Evolutionary conservation across 2,888 invertebrate genomes (phyloP).

Genomic region (Agrypnus murinus): DNA sequence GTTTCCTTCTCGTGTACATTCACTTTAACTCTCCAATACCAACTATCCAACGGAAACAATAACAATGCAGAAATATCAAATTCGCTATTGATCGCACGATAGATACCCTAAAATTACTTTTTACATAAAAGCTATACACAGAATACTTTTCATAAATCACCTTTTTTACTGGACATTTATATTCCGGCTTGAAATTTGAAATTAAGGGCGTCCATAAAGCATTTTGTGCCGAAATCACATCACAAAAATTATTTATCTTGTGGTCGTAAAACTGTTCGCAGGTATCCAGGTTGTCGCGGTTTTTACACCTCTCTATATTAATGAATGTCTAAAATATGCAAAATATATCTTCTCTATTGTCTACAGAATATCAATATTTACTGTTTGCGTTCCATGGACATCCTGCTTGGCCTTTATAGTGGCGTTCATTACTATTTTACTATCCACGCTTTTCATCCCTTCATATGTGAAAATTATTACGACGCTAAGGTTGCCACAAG

Average conservation of each 20-base stretch:
- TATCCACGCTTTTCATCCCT: background rate
- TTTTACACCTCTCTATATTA: conserved; percentile 6
- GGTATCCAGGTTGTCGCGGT: conserved; percentile 11
- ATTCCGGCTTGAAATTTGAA: background rate
- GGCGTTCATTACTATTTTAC: background rate
- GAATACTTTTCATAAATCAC: background rate
- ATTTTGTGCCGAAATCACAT: background rate
- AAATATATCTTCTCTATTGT: too few species aligned
- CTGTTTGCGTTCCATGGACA: background rate
- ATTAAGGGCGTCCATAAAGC: conserved; percentile 6
- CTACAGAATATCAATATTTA: too few species aligned
- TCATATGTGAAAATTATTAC: background rate
- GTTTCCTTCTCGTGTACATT: background rate
- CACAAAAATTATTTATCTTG: background rate
- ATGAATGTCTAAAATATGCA: background rate
- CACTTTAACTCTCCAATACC: conserved; percentile 14
- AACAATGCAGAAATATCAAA: conserved; percentile 8
- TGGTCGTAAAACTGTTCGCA: conserved; percentile 1
- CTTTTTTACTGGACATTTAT: conserved; percentile 14
- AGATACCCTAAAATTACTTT: conserved; percentile 5
- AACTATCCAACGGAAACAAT: background rate
- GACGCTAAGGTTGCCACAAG: background rate
- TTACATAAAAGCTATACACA: too few species aligned
- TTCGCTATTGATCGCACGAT: background rate
- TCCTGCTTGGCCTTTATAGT: conserved; percentile 5